A percentile compares a stretch with the other conserved stretches of the same genome.
These are phyloP conservation scores for Echinops telfairi DNA, from an alignment of 2,113 vertebrate species.

Conservation along the genomic window DNA sequence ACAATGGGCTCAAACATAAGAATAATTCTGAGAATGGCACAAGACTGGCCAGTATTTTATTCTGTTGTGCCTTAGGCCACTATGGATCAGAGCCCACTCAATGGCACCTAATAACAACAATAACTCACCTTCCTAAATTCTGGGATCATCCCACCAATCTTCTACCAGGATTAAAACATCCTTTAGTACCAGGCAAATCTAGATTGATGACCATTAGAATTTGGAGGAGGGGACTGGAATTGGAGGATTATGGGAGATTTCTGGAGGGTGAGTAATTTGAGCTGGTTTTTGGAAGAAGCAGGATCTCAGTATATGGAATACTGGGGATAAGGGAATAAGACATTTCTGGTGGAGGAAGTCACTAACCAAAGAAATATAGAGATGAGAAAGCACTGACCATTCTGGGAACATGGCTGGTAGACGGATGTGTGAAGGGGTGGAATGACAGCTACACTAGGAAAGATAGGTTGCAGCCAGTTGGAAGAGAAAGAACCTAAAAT, in stretches of 20 bases:
- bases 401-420: constrained; percentile 36
- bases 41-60: no score
- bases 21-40: no score
- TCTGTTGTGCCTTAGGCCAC: no score
- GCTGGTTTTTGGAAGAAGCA: constrained; percentile 11
- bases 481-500: constrained; percentile 35
- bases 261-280: constrained; percentile 31
- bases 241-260: not conserved
- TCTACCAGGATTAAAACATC: not conserved
- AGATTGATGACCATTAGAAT: constrained; percentile 4
- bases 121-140: not conserved
- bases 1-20: no score
- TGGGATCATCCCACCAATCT: not conserved
- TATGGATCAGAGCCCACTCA: no score
- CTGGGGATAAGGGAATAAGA: not conserved
- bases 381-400: not conserved
- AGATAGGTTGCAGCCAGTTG: not conserved
- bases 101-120: no score
- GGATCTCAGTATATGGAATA: not conserved
- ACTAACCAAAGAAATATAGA: not conserved
- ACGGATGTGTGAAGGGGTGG: not conserved
- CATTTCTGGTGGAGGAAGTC: not conserved
- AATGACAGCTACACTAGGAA: constrained; percentile 21
- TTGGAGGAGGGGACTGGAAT: not conserved
- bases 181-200: not conserved